Conservation (phyloP, 2,113 vertebrate species). For the Hyperoodon ampullatus region DNA sequence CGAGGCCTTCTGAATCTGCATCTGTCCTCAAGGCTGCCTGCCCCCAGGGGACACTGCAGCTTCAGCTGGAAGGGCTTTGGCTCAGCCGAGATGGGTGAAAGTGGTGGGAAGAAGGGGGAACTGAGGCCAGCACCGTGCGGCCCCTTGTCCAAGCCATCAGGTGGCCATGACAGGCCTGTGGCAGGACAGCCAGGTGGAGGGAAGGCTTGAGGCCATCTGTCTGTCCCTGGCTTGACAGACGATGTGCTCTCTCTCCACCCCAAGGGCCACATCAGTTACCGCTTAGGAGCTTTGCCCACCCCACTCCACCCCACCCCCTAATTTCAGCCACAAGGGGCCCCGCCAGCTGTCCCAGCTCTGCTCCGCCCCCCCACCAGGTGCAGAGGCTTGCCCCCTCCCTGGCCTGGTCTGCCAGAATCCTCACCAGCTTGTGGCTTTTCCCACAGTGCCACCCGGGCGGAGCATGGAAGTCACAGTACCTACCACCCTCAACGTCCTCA, state of each 20-base stretch:
- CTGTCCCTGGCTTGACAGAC: background rate
- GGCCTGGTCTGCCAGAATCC: background rate
- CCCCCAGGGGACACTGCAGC: background rate
- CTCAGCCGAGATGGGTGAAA: background rate
- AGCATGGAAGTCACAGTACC: slow-evolving; percentile 93
- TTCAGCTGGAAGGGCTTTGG: background rate
- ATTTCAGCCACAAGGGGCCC: background rate
- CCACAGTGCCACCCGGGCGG: slow-evolving; percentile 80
- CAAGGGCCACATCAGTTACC: background rate
- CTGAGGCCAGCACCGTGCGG: background rate
- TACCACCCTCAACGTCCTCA: slow-evolving; percentile 88
- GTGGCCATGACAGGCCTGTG: background rate
- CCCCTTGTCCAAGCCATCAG: background rate
- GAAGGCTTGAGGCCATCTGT: background rate
- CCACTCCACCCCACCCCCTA: fast-evolving
- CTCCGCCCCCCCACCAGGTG: background rate
- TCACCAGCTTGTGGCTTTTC: slow-evolving; percentile 43
- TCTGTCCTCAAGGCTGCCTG: background rate
- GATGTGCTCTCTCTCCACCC: background rate
- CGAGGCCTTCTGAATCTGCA: background rate
- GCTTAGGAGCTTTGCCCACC: background rate
- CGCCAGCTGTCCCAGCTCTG: background rate
- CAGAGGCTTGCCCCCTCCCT: background rate
- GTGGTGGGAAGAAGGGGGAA: background rate
- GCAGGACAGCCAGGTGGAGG: background rate